phyloP scores from a whole-genome alignment of 2,113 vertebrate species.

The Plecotus auritus region DNA sequence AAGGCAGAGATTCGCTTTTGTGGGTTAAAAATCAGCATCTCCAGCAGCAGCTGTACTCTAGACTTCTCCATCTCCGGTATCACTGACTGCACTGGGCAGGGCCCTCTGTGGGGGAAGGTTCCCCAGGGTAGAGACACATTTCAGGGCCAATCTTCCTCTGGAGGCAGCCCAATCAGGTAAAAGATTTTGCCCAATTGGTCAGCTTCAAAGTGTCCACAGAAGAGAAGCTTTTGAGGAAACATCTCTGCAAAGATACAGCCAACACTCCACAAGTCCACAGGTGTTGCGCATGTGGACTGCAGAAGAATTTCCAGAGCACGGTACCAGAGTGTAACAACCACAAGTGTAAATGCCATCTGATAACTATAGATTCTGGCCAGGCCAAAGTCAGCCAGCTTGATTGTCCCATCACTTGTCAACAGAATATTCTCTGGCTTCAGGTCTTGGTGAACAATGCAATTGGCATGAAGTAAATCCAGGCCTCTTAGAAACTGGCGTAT shows the following conservation, averaged over 20 bases:
- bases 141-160: constrained; percentile 72
- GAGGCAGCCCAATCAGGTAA: constrained; percentile 67
- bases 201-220: constrained; percentile 91
- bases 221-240: constrained; percentile 91
- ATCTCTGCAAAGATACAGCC: constrained; percentile 96
- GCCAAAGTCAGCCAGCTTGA: constrained; percentile 94
- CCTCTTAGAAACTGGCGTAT: constrained; percentile 91
- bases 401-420: constrained; percentile 91
- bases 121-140: constrained; percentile 86
- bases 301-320: constrained; percentile 91
- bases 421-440: constrained; percentile 94
- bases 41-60: constrained; percentile 86
- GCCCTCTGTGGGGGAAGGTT: constrained; percentile 83
- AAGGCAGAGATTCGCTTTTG: constrained; percentile 87
- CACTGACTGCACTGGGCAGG: constrained; percentile 83
- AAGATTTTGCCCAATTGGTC: constrained; percentile 85
- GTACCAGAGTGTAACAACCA: constrained; percentile 94
- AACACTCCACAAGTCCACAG: constrained; percentile 93
- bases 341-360: constrained; percentile 93
- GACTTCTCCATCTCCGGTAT: constrained; percentile 87
- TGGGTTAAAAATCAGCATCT: constrained; percentile 92
- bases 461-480: constrained; percentile 91
- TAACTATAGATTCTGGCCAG: constrained; percentile 94
- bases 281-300: constrained; percentile 90
- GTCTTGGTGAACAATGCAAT: constrained; percentile 92